These are phyloP conservation scores for Hypomecis atomaria DNA, from an alignment of 2,888 invertebrate genomes.

Conservation along the genomic window DNA sequence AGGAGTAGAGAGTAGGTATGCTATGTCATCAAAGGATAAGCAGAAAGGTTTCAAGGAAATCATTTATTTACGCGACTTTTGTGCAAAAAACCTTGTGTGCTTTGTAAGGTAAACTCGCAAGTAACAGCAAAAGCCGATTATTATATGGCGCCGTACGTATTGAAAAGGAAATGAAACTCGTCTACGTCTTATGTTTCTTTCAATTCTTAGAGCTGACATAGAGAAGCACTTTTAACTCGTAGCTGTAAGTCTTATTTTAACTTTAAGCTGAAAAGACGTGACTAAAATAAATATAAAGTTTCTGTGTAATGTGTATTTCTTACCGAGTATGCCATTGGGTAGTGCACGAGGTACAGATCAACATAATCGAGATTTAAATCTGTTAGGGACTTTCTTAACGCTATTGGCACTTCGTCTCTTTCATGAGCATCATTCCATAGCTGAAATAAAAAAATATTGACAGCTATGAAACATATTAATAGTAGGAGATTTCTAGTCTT, in stretches of 20 bases:
- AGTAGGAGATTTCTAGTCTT: too few species aligned
- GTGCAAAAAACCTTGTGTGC: conserved; percentile 4
- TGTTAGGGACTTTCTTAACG: conserved; percentile 86
- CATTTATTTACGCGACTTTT: neutral
- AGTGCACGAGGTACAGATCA: conserved; percentile 92
- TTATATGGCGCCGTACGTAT: conserved; percentile 24
- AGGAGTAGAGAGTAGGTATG: too few species aligned
- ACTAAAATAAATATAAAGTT: conserved; percentile 18
- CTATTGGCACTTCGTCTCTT: conserved; percentile 86
- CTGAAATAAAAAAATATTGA: conserved; percentile 45
- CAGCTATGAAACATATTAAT: too few species aligned
- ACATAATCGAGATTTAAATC: conserved; percentile 89
- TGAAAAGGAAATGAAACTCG: conserved; percentile 32
- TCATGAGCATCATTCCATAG: conserved; percentile 84
- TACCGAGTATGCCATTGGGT: conserved; percentile 88
- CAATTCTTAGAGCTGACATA: conserved; percentile 22
- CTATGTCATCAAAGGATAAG: neutral
- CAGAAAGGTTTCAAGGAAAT: neutral
- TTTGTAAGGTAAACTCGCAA: conserved; percentile 4
- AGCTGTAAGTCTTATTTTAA: conserved; percentile 7
- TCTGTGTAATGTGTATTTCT: conserved; percentile 38
- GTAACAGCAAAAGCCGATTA: conserved; percentile 25
- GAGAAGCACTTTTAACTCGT: conserved; percentile 19
- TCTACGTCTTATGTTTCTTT: conserved; percentile 20
- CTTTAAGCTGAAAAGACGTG: conserved; percentile 23